phyloP scores from a whole-genome alignment of 2,113 vertebrate genomes.

The Pomatorhinus ruficollis region DNA sequence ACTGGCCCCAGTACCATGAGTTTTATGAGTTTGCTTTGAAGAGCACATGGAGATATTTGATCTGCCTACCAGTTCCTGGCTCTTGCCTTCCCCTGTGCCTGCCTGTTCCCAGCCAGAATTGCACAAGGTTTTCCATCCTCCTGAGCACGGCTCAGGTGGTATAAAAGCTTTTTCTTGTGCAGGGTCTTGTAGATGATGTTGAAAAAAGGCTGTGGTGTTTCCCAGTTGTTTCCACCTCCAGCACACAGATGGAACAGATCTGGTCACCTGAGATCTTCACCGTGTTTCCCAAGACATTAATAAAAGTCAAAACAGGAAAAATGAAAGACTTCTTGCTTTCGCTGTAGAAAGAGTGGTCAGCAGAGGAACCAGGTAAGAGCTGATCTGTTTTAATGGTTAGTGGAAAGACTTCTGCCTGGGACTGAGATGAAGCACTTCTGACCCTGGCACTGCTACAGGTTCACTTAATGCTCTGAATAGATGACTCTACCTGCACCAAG shows the following conservation, averaged over 20 bases:
- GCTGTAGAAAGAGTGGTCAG: background rate
- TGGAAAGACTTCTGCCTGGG: background rate
- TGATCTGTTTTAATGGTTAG: background rate
- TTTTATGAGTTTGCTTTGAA: background rate
- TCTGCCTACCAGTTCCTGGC: background rate
- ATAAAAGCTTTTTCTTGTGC: background rate
- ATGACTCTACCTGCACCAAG: background rate
- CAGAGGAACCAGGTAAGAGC: background rate
- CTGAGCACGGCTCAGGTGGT: too few species aligned
- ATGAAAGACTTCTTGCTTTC: background rate
- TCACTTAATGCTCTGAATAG: fast-evolving
- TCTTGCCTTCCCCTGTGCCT: background rate
- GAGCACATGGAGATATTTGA: background rate
- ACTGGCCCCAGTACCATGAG: background rate
- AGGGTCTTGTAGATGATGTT: background rate
- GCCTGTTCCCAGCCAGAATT: background rate
- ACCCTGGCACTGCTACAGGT: background rate
- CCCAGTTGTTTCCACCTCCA: background rate
- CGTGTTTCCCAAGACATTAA: background rate
- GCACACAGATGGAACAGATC: background rate
- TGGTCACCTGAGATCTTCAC: background rate
- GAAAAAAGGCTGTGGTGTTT: background rate
- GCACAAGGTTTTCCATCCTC: background rate
- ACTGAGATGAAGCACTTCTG: background rate
- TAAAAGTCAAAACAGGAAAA: background rate